These are phyloP conservation scores for Lucilia cuprina DNA, from an alignment of 1,140 invertebrate species.

Conservation along the genomic window DNA sequence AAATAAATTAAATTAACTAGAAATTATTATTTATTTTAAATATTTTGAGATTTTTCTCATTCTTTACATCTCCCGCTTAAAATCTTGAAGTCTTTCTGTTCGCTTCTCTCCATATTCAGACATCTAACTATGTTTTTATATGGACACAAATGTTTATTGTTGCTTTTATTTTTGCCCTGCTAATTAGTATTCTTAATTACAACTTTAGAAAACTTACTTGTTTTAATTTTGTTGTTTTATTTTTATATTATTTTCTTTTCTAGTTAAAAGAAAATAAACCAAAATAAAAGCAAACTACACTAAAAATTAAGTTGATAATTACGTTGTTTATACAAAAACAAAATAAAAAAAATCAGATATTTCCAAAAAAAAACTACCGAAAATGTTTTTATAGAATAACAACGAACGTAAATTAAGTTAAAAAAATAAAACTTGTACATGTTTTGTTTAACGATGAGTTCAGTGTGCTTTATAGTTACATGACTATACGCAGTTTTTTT, in stretches of 20 bases:
- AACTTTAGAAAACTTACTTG: neutral
- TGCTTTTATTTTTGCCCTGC: neutral
- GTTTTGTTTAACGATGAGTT: neutral
- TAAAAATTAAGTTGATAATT: conserved; percentile 4
- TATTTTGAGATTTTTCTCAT: no score
- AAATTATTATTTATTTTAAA: no score
- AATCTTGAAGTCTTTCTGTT: no score
- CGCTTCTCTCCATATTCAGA: no score
- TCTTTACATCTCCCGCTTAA: no score
- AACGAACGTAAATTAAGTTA: neutral
- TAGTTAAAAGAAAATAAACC: neutral
- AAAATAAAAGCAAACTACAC: neutral
- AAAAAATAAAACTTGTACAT: neutral
- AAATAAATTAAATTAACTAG: no score
- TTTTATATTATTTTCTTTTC: neutral
- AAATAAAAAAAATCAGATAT: neutral
- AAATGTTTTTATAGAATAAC: neutral
- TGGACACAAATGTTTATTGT: neutral
- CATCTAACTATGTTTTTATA: neutral
- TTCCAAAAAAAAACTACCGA: no score
- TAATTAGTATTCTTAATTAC: conserved; percentile 4
- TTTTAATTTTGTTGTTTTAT: neutral
- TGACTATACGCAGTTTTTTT: no score
- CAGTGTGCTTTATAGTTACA: no score
- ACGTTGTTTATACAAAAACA: neutral